A percentile compares a stretch with the other conserved stretches of the same genome.
phyloP scores from a whole-genome alignment of 1,140 invertebrate genomes.

The Eurosta solidaginis region DNA sequence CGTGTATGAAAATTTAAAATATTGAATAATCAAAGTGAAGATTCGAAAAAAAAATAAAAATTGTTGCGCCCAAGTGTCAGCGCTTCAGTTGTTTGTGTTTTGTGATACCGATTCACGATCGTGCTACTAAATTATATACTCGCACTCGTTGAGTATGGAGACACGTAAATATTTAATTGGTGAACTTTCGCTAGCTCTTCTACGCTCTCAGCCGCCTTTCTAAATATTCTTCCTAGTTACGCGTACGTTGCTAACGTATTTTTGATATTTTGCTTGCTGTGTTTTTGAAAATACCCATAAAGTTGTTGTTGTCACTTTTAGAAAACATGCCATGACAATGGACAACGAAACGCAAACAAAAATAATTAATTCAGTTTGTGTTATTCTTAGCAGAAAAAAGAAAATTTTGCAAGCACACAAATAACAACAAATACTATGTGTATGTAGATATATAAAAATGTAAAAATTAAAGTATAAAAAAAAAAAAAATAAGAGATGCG shows the following conservation, averaged over 20 bases:
- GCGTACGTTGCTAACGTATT: not conserved
- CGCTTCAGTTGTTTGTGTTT: not conserved
- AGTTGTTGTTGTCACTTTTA: not conserved
- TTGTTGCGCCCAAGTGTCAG: not conserved
- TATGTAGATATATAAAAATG: too few relatives aligned
- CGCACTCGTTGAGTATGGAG: too few relatives aligned
- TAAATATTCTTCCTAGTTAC: not conserved
- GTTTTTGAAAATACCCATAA: too few relatives aligned
- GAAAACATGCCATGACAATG: not conserved
- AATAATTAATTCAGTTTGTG: not conserved
- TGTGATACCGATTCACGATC: too few relatives aligned
- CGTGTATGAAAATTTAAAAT: not conserved
- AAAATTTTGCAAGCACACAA: not conserved
- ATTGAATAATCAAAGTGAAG: slow-evolving; percentile 19
- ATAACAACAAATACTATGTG: not conserved
- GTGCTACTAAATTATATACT: too few relatives aligned
- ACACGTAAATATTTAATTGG: too few relatives aligned
- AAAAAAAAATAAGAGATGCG: not conserved
- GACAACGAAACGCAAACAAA: not conserved
- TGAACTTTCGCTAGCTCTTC: too few relatives aligned
- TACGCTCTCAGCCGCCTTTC: not conserved
- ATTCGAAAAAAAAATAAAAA: not conserved
- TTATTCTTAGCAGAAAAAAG: not conserved
- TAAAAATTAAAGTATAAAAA: not conserved
- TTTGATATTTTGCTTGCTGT: not conserved